A percentile compares a stretch with the other conserved stretches of the same genome.
Conservation (phyloP, 1,140 invertebrate species). For the Lepidostoma basale region DNA sequence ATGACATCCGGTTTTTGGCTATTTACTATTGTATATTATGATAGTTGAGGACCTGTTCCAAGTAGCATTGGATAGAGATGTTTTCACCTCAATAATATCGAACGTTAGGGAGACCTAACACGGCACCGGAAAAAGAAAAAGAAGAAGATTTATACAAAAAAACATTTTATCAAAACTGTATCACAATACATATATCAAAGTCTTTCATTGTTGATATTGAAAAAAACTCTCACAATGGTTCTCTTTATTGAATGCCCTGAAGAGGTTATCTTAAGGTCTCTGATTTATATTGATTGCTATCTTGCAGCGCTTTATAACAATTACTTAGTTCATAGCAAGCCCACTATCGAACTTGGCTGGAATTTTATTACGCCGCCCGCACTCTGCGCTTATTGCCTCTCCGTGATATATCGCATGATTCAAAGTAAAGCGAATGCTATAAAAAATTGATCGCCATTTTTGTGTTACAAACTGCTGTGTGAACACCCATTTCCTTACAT, state of each 20-base stretch:
- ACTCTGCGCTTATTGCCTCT: neutral
- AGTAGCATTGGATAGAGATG: too few relatives aligned
- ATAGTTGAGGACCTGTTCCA: too few relatives aligned
- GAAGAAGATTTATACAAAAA: too few relatives aligned
- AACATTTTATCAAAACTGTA: too few relatives aligned
- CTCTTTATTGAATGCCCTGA: neutral
- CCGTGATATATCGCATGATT: constrained; percentile 11
- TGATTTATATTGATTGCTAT: constrained; percentile 7
- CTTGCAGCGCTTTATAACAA: neutral
- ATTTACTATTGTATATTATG: too few relatives aligned
- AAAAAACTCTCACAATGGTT: too few relatives aligned
- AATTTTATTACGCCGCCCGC: constrained; percentile 8
- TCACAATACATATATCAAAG: too few relatives aligned
- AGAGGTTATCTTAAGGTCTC: neutral
- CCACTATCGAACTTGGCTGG: neutral
- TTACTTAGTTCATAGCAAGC: neutral
- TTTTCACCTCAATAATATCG: too few relatives aligned
- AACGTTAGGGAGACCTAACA: too few relatives aligned
- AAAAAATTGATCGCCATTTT: constrained; percentile 24
- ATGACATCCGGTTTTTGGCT: too few relatives aligned
- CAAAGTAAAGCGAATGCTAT: neutral
- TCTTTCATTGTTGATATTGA: constrained; percentile 1
- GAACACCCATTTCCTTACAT: constrained; percentile 21
- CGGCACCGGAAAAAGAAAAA: too few relatives aligned
- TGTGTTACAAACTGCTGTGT: constrained; percentile 1